Conservation (phyloP, 64 coral and sea anemone species). For the Cladopsammia gracilis region DNA sequence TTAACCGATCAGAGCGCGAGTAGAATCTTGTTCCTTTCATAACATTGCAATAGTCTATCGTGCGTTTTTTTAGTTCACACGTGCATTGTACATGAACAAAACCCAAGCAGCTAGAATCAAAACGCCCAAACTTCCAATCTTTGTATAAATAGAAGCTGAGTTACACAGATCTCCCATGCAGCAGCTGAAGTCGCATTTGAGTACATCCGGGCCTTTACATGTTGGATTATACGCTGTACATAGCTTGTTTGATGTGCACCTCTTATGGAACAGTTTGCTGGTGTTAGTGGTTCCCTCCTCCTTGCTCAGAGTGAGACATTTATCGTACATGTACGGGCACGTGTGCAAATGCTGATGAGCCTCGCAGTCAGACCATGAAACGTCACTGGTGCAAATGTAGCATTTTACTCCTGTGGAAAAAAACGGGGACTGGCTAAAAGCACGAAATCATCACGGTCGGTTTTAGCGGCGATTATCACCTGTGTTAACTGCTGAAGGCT, state of each 20-base stretch:
- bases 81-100: neutral
- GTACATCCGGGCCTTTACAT: conserved; percentile 15
- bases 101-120: neutral
- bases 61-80: neutral
- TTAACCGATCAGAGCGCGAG: no score
- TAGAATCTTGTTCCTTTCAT: no score
- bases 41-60: no score
- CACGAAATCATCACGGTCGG: no score
- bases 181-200: conserved; percentile 42
- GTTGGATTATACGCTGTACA: conserved; percentile 45
- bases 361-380: conserved; percentile 33
- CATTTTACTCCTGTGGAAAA: conserved; percentile 5
- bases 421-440: no score
- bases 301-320: conserved; percentile 26
- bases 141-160: neutral
- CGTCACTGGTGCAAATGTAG: conserved; percentile 31
- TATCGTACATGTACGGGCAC: conserved; percentile 17
- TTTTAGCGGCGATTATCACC: no score
- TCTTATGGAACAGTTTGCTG: conserved; percentile 17
- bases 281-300: neutral
- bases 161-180: conserved; percentile 41
- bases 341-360: conserved; percentile 15
- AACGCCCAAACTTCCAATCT: neutral
- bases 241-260: conserved; percentile 24
- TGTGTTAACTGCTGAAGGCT: no score